Conservation (phyloP, 2,113 vertebrate genomes). For the Epinephelus moara region DNA sequence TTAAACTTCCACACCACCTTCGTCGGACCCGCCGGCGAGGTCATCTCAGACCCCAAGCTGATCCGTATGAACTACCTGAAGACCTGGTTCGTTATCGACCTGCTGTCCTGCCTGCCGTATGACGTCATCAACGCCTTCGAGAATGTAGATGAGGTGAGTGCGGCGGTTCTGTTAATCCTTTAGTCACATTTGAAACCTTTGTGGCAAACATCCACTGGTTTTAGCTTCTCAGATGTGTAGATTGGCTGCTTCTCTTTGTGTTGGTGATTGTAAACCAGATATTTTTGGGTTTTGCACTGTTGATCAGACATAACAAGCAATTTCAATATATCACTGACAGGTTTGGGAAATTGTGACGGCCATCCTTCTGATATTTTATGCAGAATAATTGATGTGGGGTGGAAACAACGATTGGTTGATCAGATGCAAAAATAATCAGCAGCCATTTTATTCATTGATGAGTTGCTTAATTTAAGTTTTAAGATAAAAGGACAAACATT, state of each 20-base stretch:
- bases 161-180: too few species aligned
- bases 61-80: conserved; percentile 99
- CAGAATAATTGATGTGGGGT: neutral
- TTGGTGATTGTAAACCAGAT: neutral
- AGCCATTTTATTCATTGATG: neutral
- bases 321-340: neutral
- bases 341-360: neutral
- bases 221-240: neutral
- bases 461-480: neutral
- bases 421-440: neutral
- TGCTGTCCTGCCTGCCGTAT: conserved; percentile 97
- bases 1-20: conserved; percentile 99
- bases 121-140: conserved; percentile 99
- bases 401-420: neutral
- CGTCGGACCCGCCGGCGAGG: conserved; percentile 97
- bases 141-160: conserved; percentile 98
- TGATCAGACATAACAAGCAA: neutral
- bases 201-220: neutral
- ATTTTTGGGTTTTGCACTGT: neutral
- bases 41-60: conserved; percentile 98
- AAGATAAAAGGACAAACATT: neutral
- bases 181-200: neutral
- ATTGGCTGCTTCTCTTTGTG: neutral
- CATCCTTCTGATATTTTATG: neutral
- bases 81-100: conserved; percentile 99